Percentiles rank a stretch among this genome's conserved stretches.
Evolutionary conservation across 2,888 invertebrate species (phyloP).

Genomic region (Drosophila atroscutellata): DNA sequence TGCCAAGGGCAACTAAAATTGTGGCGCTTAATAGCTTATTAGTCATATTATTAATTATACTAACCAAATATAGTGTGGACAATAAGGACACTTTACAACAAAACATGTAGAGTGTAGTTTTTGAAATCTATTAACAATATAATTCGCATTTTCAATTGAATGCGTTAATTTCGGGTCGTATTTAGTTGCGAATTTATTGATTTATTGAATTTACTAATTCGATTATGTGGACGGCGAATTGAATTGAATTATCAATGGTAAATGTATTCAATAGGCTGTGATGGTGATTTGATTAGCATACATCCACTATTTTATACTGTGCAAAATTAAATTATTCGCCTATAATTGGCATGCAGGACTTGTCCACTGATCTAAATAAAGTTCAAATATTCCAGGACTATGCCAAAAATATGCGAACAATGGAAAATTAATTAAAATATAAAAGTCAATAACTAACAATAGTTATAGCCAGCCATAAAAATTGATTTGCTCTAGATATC

Average conservation of each 20-base stretch:
- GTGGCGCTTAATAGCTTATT: slow-evolving; percentile 2
- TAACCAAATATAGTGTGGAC: slow-evolving; percentile 2
- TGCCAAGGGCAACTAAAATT: not conserved
- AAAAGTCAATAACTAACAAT: slow-evolving; percentile 11
- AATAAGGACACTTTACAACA: slow-evolving; percentile 33
- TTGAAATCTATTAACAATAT: slow-evolving; percentile 10
- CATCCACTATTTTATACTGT: slow-evolving; percentile 28
- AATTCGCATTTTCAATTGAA: slow-evolving; percentile 41
- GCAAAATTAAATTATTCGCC: slow-evolving; percentile 50
- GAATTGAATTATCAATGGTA: slow-evolving; percentile 51
- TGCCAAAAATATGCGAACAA: slow-evolving; percentile 3
- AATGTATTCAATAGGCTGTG: slow-evolving; percentile 23
- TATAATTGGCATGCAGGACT: slow-evolving; percentile 23
- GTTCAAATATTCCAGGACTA: slow-evolving; percentile 4
- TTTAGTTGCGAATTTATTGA: slow-evolving; percentile 18
- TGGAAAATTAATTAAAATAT: not conserved
- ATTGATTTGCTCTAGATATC: not conserved
- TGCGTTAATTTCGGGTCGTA: slow-evolving; percentile 37
- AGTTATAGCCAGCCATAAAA: not conserved
- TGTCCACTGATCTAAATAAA: slow-evolving; percentile 25
- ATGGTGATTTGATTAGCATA: slow-evolving; percentile 38
- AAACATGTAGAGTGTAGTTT: slow-evolving; percentile 28
- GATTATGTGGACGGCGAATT: slow-evolving; percentile 22
- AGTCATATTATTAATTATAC: slow-evolving; percentile 1
- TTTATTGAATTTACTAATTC: slow-evolving; percentile 48